phyloP scores from a whole-genome alignment of 1,140 invertebrate genomes.

The Penaeus chinensis region DNA sequence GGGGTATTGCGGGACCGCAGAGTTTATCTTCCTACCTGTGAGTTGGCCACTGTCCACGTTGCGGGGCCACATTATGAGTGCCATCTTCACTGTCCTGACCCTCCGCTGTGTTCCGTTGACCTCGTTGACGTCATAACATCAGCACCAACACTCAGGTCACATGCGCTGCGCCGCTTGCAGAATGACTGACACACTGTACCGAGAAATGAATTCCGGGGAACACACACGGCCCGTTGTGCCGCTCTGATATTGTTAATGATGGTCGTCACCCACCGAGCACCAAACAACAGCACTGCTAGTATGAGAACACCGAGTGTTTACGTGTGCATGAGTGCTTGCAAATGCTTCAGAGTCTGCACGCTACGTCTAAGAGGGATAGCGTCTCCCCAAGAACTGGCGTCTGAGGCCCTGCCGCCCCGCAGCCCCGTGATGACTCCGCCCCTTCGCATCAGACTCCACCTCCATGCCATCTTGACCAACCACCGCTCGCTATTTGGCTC shows the following conservation, averaged over 20 bases:
- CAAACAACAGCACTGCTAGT: slow-evolving; percentile 15
- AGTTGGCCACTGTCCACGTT: slow-evolving; percentile 54
- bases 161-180: neutral
- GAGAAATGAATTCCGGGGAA: slow-evolving; percentile 8
- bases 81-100: slow-evolving; percentile 43
- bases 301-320: slow-evolving; percentile 16
- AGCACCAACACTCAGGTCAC: slow-evolving; percentile 28
- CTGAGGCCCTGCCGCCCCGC: slow-evolving; percentile 25
- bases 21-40: slow-evolving; percentile 41
- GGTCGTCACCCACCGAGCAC: no score
- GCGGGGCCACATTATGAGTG: slow-evolving; percentile 57
- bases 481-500: slow-evolving; percentile 19
- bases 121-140: slow-evolving; percentile 52
- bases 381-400: slow-evolving; percentile 50
- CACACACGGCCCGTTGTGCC: neutral
- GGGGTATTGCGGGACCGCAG: slow-evolving; percentile 27
- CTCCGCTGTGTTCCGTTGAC: slow-evolving; percentile 16
- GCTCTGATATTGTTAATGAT: no score
- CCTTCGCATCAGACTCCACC: slow-evolving; percentile 26
- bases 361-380: slow-evolving; percentile 41
- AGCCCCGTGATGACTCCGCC: slow-evolving; percentile 42
- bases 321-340: slow-evolving; percentile 16
- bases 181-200: neutral
- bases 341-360: slow-evolving; percentile 2
- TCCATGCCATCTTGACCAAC: slow-evolving; percentile 42